These are phyloP conservation scores for Etheostoma nigrum DNA, from an alignment of 2,797 vertebrate species.

Conservation along the genomic window DNA sequence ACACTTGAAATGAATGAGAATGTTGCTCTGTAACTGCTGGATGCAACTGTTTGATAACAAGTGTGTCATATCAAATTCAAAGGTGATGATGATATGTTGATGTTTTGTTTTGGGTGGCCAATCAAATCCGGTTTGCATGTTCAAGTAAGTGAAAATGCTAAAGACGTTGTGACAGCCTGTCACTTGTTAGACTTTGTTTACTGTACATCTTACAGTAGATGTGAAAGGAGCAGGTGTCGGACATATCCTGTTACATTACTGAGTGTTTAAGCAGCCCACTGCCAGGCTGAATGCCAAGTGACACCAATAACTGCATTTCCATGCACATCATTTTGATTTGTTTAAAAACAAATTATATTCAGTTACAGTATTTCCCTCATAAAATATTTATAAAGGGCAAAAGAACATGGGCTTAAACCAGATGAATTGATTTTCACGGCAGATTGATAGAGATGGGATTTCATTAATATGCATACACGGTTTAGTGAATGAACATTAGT, in stretches of 20 bases:
- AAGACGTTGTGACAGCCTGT: constrained; percentile 1
- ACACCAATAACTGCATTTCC: constrained; percentile 8
- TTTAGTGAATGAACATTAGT: constrained; percentile 47
- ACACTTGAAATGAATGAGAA: constrained; percentile 3
- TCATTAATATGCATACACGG: constrained; percentile 39
- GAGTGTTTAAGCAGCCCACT: constrained; percentile 36
- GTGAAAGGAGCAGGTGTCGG: neutral
- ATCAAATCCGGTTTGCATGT: neutral
- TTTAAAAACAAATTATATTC: neutral
- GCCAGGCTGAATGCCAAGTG: constrained; percentile 11
- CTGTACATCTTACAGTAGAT: neutral
- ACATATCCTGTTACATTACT: neutral
- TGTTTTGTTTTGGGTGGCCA: neutral
- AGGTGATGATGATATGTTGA: neutral
- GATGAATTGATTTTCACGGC: constrained; percentile 37
- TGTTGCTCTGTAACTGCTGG: neutral
- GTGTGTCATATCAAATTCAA: neutral
- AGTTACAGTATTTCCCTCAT: constrained; percentile 6
- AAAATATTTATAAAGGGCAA: constrained; percentile 44
- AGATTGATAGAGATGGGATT: constrained; percentile 24
- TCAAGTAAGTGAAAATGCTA: neutral
- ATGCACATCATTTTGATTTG: constrained; percentile 8
- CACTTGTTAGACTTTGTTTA: constrained; percentile 1
- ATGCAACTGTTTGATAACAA: neutral
- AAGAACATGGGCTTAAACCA: constrained; percentile 27